phyloP scores from a whole-genome alignment of 2,113 vertebrate genomes.

The Eonycteris spelaea region DNA sequence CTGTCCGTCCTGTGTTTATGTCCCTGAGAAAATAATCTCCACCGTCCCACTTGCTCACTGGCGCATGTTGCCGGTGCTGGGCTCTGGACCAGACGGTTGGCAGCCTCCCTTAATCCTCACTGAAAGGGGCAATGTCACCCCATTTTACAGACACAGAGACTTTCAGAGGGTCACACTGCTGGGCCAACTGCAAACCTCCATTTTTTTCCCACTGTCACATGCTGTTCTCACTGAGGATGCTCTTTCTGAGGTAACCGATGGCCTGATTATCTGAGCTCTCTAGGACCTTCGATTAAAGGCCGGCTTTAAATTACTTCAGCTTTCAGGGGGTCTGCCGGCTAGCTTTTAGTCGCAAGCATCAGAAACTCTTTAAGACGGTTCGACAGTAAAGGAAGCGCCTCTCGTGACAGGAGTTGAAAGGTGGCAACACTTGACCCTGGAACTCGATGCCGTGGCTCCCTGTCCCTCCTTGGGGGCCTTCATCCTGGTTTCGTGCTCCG shows the following conservation, averaged over 20 bases:
- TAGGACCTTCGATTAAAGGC: too few species aligned
- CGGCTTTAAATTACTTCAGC: too few species aligned
- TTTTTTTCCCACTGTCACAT: background rate
- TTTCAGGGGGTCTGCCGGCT: too few species aligned
- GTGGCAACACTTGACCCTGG: too few species aligned
- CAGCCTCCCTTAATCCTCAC: background rate
- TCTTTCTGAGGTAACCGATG: background rate
- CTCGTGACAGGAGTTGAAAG: too few species aligned
- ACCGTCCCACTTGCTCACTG: background rate
- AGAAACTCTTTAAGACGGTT: too few species aligned
- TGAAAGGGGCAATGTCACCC: background rate
- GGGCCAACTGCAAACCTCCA: background rate
- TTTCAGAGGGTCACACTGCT: background rate
- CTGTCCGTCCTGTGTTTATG: background rate
- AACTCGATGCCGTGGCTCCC: too few species aligned
- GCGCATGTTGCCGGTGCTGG: background rate
- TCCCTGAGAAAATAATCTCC: background rate
- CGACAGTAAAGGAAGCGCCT: too few species aligned
- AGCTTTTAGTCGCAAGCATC: too few species aligned
- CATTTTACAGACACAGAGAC: background rate
- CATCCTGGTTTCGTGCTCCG: too few species aligned
- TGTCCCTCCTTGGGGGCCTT: too few species aligned
- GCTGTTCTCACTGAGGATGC: background rate
- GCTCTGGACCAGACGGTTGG: too few species aligned
- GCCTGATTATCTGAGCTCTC: background rate